phyloP scores from a whole-genome alignment of 2,888 invertebrate genomes.

The Tanypteryx hageni region DNA sequence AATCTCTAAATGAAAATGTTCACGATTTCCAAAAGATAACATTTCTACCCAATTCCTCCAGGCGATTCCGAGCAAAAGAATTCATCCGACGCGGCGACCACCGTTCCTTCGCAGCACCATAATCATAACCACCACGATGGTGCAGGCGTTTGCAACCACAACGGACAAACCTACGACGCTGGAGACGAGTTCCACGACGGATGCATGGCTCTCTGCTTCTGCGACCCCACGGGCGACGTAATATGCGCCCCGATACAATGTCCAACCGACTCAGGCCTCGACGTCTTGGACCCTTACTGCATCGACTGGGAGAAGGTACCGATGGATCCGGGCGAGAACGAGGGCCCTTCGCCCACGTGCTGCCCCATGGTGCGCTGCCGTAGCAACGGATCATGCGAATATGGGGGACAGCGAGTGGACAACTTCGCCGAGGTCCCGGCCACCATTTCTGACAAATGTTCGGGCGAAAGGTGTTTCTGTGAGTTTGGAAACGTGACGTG shows the following conservation, averaged over 20 bases:
- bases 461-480: conserved; percentile 91
- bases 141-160: conserved; percentile 71
- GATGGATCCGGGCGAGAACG: conserved; percentile 77
- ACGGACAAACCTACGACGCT: conserved; percentile 71
- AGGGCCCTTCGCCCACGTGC: conserved; percentile 85
- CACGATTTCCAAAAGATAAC: conserved; percentile 63
- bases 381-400: conserved; percentile 89
- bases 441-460: conserved; percentile 82
- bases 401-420: conserved; percentile 78
- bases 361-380: conserved; percentile 89
- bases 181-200: conserved; percentile 88
- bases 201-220: conserved; percentile 88
- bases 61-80: conserved; percentile 13
- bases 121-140: conserved; percentile 58
- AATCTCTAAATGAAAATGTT: too few species aligned
- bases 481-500: conserved; percentile 92
- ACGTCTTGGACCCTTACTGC: conserved; percentile 89
- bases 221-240: conserved; percentile 81
- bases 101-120: conserved; percentile 37
- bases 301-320: conserved; percentile 91
- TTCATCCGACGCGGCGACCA: background rate
- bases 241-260: conserved; percentile 90
- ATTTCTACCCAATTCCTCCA: conserved; percentile 66
- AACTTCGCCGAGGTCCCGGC: conserved; percentile 86
- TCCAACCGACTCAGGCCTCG: conserved; percentile 90